Evolutionary conservation across 2,797 vertebrate genomes (phyloP).

Genomic region (Argyrosomus regius): DNA sequence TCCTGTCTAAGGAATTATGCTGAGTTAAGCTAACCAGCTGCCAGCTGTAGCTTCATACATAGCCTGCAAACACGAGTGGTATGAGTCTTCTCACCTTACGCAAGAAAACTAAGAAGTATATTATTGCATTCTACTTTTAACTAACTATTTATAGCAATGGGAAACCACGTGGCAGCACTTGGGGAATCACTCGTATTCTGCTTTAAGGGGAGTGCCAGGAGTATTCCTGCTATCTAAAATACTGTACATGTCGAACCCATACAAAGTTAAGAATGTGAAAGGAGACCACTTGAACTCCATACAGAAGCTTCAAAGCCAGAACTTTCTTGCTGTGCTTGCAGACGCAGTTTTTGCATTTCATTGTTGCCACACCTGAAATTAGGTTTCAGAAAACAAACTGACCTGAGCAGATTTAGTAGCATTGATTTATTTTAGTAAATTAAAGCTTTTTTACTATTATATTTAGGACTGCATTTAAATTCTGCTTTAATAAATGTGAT

Average conservation of each 20-base stretch:
- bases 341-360: background rate
- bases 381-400: background rate
- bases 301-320: background rate
- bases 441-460: background rate
- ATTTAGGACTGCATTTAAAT: background rate
- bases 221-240: background rate
- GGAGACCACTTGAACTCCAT: background rate
- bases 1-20: background rate
- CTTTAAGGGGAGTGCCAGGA: background rate
- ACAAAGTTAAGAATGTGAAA: background rate
- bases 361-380: background rate
- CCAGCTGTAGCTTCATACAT: background rate
- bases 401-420: background rate
- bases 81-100: background rate
- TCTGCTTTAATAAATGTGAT: background rate
- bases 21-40: background rate
- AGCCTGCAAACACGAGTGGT: background rate
- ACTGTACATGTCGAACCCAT: background rate
- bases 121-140: too few relatives aligned
- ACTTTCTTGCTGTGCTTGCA: background rate
- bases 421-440: background rate
- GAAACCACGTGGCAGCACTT: background rate
- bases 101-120: background rate
- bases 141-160: background rate
- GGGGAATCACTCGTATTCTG: background rate